Percentiles rank a stretch among this genome's conserved stretches.
Evolutionary conservation across 1,140 invertebrate species (phyloP).

Genomic region (Orussus abietinus): DNA sequence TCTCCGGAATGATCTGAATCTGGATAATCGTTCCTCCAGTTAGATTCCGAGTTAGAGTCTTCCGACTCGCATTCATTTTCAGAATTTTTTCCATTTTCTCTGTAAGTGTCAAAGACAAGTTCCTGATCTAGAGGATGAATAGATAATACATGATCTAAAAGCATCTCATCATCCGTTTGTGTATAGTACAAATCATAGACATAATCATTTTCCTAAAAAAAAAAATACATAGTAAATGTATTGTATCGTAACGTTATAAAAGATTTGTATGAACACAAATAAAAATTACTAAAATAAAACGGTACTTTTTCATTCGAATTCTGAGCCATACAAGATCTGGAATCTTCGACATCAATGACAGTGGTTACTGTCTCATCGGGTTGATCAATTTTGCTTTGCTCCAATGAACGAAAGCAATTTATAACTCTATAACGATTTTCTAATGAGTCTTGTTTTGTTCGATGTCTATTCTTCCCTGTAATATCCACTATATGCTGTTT

Average conservation of each 20-base stretch:
- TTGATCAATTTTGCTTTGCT: constrained; percentile 14
- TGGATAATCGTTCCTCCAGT: constrained; percentile 56
- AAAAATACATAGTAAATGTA: no score
- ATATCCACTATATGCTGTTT: constrained; percentile 49
- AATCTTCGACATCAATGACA: constrained; percentile 45
- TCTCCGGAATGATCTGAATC: constrained; percentile 47
- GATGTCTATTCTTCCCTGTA: constrained; percentile 29
- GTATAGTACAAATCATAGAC: constrained; percentile 47
- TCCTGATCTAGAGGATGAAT: constrained; percentile 29
- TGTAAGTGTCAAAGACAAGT: constrained; percentile 29
- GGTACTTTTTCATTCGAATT: not conserved
- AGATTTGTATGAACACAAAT: not conserved
- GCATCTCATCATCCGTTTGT: constrained; percentile 18
- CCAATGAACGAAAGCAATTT: constrained; percentile 34
- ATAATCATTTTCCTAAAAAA: constrained; percentile 27
- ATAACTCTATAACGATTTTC: constrained; percentile 41
- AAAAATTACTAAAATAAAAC: constrained; percentile 8
- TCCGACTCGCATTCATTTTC: constrained; percentile 42
- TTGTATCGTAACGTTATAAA: constrained; percentile 2
- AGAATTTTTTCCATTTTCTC: constrained; percentile 26
- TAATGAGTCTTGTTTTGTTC: constrained; percentile 22
- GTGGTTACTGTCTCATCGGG: constrained; percentile 27
- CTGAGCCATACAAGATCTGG: constrained; percentile 9
- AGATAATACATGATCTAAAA: constrained; percentile 26
- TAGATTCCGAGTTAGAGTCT: constrained; percentile 56